phyloP scores from a whole-genome alignment of 2,888 invertebrate species.

The Chymomyza amoena region DNA sequence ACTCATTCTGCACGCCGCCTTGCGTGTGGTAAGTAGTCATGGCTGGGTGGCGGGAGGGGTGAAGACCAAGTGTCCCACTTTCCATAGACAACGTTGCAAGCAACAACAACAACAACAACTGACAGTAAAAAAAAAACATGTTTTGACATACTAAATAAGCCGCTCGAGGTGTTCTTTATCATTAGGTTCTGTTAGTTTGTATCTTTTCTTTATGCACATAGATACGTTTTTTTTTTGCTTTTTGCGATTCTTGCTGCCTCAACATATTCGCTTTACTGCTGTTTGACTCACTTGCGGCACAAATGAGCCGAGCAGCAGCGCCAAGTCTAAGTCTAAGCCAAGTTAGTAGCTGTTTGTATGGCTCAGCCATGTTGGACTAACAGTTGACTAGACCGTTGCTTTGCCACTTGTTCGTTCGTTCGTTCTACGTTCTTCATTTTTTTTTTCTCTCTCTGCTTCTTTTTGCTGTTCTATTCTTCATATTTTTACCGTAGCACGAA shows the following conservation, averaged over 20 bases:
- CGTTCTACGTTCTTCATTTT: neutral
- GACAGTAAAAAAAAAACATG: slow-evolving; percentile 51
- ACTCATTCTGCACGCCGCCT: slow-evolving; percentile 7
- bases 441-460: neutral
- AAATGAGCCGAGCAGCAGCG: slow-evolving; percentile 41
- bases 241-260: slow-evolving; percentile 64
- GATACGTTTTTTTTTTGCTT: too few relatives aligned
- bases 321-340: slow-evolving; percentile 5
- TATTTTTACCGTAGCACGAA: slow-evolving; percentile 79
- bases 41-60: slow-evolving; percentile 7
- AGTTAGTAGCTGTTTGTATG: neutral
- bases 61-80: slow-evolving; percentile 62
- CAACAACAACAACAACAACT: slow-evolving; percentile 16
- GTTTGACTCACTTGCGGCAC: slow-evolving; percentile 67
- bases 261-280: slow-evolving; percentile 69
- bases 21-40: neutral
- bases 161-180: slow-evolving; percentile 66
- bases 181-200: slow-evolving; percentile 69
- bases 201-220: neutral
- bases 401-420: slow-evolving; percentile 39
- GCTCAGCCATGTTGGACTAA: neutral
- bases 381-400: slow-evolving; percentile 11
- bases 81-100: slow-evolving; percentile 47
- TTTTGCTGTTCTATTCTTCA: slow-evolving; percentile 22
- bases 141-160: slow-evolving; percentile 73